Base-by-base conservation (phyloP, 92 coral and sea anemone species). In the Palythoa grandiflora region DNA sequence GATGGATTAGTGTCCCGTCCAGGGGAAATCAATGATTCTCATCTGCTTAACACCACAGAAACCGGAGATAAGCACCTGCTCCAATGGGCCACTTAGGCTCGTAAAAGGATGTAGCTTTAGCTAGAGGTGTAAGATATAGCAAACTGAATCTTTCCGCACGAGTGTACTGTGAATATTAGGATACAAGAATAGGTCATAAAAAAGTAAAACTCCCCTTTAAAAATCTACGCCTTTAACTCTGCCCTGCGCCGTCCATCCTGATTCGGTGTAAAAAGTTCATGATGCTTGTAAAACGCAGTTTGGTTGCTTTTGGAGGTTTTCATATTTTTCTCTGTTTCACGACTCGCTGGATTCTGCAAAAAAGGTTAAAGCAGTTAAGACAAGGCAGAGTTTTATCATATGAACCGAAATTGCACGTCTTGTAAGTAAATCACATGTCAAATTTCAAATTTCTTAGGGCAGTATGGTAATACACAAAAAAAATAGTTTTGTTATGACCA, bases 281-380 rank as follows among this genome's bases (percentile, higher is more conserved):
- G 78, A 73, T 94, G 98, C 10, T 92, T 90, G 77, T 54, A 90
- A 83, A 94, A 93, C n/a, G 95, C 96, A 38, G 98, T 94, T 65
- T 38, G 75, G 78, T 54, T 90, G 13, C 11, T 68, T 77, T 50
- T 38, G 9, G 91, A 9, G 59, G n/a, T 13, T 47, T 51, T 63
- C 76, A 70, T 13, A 40, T 60, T 57, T 68, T 74, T 68, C 38
- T 77, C 91, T 57, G 80, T 72, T 20, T 71, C 87, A 48, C 86
- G 77, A 36, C 60, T 59, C 37, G 61, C 73, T 19, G 76, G 44
- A 54, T 57, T 78, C 89, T 88, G 84, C 54, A 61, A 85, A 54
- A 48, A 84, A 47, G 16, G 40, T 50, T 1, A 28, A 55, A 75
- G 21, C 21, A 1, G 52, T 38, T 15, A 70, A 51, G 6, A 12